Conservation (phyloP, 1,140 invertebrate genomes). For the Paraescarpia echinospica region DNA sequence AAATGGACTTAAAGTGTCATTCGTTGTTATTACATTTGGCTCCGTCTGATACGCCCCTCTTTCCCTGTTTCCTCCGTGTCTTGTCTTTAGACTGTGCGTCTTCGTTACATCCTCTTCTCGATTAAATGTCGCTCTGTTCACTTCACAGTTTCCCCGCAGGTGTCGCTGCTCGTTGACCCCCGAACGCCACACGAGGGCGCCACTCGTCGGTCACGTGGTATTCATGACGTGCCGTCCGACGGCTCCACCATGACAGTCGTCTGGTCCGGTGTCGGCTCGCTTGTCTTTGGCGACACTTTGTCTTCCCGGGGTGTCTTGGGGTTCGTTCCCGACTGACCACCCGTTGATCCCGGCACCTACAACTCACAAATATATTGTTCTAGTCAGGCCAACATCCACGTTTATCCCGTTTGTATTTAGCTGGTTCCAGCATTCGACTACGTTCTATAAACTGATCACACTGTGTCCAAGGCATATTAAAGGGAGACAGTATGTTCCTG, state of each 20-base stretch:
- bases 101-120: neutral
- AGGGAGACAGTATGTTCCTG: no score
- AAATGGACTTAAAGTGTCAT: neutral
- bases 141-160: neutral
- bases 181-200: neutral
- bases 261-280: neutral
- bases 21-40: neutral
- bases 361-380: neutral
- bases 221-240: neutral
- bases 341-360: neutral
- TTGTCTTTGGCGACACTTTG: neutral
- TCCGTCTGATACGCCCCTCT: neutral
- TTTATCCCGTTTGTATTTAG: no score
- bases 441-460: no score
- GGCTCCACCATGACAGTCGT: neutral
- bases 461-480: no score
- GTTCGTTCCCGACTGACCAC: neutral
- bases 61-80: neutral
- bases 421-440: no score
- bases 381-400: no score
- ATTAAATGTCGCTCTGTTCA: neutral
- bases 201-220: neutral
- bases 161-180: neutral
- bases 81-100: no score
- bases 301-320: neutral